Evolutionary conservation across 2,888 invertebrate genomes (phyloP).

Genomic region (Lochmaea capreae): DNA sequence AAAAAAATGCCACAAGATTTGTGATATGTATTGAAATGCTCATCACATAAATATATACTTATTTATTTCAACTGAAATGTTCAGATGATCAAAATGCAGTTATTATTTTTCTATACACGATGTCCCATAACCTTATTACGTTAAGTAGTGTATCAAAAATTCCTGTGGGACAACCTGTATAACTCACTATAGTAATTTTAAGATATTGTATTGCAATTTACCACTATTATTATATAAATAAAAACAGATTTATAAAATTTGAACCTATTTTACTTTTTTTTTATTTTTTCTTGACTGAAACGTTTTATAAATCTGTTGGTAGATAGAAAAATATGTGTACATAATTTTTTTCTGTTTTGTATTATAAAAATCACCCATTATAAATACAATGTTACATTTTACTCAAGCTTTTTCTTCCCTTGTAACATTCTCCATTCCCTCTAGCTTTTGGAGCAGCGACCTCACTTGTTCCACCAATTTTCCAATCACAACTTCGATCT

Average conservation of each 20-base stretch:
- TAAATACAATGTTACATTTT: conserved; percentile 45
- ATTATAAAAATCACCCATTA: conserved; percentile 48
- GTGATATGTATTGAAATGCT: conserved; percentile 64
- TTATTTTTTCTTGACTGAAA: conserved; percentile 54
- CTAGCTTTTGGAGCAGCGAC: conserved; percentile 53
- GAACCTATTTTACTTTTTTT: conserved; percentile 45
- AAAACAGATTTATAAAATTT: conserved; percentile 53
- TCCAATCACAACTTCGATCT: conserved; percentile 54
- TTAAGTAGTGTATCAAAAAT: too few relatives aligned
- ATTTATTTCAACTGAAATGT: conserved; percentile 38
- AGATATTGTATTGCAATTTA: conserved; percentile 10
- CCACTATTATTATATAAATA: conserved; percentile 1
- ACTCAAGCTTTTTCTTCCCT: conserved; percentile 33
- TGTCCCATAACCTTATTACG: neutral
- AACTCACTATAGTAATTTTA: conserved; percentile 10
- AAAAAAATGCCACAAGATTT: conserved; percentile 44
- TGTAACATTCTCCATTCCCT: conserved; percentile 51
- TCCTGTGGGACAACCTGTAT: neutral
- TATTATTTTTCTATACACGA: neutral
- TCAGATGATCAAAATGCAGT: conserved; percentile 6
- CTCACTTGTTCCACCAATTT: conserved; percentile 53
- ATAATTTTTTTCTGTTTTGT: conserved; percentile 54
- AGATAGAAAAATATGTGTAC: conserved; percentile 50
- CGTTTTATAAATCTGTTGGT: conserved; percentile 54
- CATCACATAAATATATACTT: conserved; percentile 57